Base-by-base conservation (phyloP, 2,797 vertebrate species). In the Halcyon leucocephala region DNA sequence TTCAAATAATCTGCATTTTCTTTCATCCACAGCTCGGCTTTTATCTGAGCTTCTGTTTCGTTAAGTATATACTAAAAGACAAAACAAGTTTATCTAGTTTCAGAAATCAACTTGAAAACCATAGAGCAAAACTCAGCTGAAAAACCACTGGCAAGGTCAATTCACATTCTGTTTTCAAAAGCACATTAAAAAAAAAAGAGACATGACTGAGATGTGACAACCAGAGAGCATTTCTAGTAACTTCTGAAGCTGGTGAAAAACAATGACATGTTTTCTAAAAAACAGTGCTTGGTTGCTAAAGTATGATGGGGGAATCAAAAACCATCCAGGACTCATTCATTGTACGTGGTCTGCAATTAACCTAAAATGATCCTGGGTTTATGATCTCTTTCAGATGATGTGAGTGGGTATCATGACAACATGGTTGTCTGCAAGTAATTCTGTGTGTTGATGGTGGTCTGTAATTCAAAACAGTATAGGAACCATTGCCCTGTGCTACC, bases 1-100 rank as follows among this genome's bases (percentile, higher is more conserved):
- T 99, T 98, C 93, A 99, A 97, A 98, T 99, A 99, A 97, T 99
- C 99, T 0, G 98, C 99, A 60, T 99, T 99, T 95, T 99, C 99
- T 77, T 98, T 98, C 99, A 99, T 99, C 99, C 99, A 99, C 49
- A 99, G 97, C 52, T 99, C 99, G 2, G 99, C 99, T 98, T 99
- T 99, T 82, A 99, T 97, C 37, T 99, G 98, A 84, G 99, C 96
- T 97, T 99, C 99, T 3, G 98, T 96, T 82, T 99, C 99, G 4
- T 98, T 98, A 83, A 99, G 98, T 86, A 99, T 99, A 94, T 99
- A 99, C 99, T 99, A 96, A 33, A 92, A 89, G 86, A 87, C 67
- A 93, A 96, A 93, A 90, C 72, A 95, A 94, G 80, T 94, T 94
- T 72, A 89, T 54, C 67, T 82, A n/a, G 66, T 65, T 97, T 91